phyloP scores from a whole-genome alignment of 2,113 vertebrate genomes.

The Cnemophilus loriae region DNA sequence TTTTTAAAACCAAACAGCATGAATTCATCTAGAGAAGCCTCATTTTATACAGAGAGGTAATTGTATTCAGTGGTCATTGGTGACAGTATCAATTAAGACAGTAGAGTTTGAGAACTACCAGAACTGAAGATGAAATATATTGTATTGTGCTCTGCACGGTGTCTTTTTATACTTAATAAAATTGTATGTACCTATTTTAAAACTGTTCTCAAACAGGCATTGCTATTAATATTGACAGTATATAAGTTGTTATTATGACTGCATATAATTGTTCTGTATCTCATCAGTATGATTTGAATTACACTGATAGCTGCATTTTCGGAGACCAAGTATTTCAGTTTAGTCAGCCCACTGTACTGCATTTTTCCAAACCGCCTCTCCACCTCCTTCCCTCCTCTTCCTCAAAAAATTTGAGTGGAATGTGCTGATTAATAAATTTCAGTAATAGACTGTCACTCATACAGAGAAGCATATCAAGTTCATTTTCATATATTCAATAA shows the following conservation, averaged over 20 bases:
- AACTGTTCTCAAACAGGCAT: constrained; percentile 14
- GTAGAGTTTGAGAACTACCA: neutral
- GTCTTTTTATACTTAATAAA: constrained; percentile 60
- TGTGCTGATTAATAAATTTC: constrained; percentile 40
- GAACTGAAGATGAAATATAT: constrained; percentile 17
- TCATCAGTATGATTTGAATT: neutral
- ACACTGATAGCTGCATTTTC: neutral
- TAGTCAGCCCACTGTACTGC: constrained; percentile 21
- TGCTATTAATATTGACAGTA: neutral
- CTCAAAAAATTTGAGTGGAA: constrained; percentile 35
- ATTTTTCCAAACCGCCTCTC: neutral
- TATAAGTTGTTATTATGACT: constrained; percentile 8
- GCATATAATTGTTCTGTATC: neutral
- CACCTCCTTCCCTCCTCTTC: constrained; percentile 10
- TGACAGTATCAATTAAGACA: neutral
- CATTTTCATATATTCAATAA: constrained; percentile 53
- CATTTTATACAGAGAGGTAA: constrained; percentile 31
- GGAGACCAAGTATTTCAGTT: neutral
- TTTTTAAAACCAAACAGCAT: constrained; percentile 36
- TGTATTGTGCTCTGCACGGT: constrained; percentile 39
- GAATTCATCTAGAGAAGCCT: neutral
- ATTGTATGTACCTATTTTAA: constrained; percentile 34
- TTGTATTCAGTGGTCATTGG: neutral
- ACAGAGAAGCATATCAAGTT: neutral
- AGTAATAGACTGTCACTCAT: constrained; percentile 1